phyloP scores from a whole-genome alignment of 1,140 invertebrate species.

The Bactericera cockerelli region DNA sequence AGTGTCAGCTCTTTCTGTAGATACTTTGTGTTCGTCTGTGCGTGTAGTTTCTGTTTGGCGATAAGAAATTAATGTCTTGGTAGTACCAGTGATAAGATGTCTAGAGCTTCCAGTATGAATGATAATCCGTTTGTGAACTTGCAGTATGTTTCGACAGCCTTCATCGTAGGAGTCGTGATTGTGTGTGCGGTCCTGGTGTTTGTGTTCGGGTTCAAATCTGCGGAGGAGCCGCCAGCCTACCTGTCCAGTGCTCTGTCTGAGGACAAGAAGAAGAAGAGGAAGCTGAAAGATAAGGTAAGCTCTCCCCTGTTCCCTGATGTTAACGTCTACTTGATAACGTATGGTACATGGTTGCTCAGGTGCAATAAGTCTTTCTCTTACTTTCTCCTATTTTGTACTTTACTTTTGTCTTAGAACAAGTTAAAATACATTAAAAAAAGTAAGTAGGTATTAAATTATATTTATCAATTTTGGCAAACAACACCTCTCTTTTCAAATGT shows the following conservation, averaged over 20 bases:
- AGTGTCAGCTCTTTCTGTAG: not conserved
- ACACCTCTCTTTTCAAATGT: too few relatives aligned
- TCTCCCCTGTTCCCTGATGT: slow-evolving; percentile 1
- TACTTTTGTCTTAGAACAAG: too few relatives aligned
- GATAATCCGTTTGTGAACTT: slow-evolving; percentile 20
- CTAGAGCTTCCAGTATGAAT: not conserved
- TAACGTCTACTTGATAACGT: too few relatives aligned
- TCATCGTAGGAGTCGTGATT: slow-evolving; percentile 34
- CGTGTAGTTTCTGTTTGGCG: not conserved
- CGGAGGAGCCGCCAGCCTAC: slow-evolving; percentile 52
- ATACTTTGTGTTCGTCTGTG: not conserved
- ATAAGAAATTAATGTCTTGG: not conserved
- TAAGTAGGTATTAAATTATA: too few relatives aligned
- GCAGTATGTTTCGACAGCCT: slow-evolving; percentile 44
- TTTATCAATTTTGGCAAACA: too few relatives aligned
- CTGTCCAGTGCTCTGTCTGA: slow-evolving; percentile 39
- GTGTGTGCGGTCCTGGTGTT: slow-evolving; percentile 43
- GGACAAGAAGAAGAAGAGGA: slow-evolving; percentile 50
- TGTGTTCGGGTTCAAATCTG: slow-evolving; percentile 52
- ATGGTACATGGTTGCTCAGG: too few relatives aligned
- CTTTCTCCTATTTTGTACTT: not conserved
- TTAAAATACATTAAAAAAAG: too few relatives aligned
- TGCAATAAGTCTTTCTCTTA: not conserved
- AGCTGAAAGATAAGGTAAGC: slow-evolving; percentile 53
- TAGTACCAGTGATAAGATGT: not conserved